Percentiles rank a stretch among this genome's conserved stretches.
Conservation (phyloP, 2,888 invertebrate genomes). For the Eupithecia exiguata region DNA sequence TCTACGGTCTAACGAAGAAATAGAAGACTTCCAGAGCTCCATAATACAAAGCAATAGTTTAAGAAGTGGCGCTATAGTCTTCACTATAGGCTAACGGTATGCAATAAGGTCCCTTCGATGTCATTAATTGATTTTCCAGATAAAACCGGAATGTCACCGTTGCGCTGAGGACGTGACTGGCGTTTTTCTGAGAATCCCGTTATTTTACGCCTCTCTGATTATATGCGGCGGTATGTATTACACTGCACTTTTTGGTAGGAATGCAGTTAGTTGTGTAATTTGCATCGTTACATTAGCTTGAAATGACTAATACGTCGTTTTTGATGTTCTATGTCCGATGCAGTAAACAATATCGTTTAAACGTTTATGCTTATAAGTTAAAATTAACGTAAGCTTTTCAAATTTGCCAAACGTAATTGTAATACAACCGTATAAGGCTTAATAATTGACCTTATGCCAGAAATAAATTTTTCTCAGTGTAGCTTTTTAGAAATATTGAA, state of each 20-base stretch:
- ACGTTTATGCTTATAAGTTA: too few relatives aligned
- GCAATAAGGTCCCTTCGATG: background rate
- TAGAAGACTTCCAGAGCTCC: background rate
- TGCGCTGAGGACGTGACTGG: slow-evolving; percentile 46
- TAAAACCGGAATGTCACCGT: slow-evolving; percentile 67
- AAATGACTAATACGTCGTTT: background rate
- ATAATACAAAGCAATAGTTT: background rate
- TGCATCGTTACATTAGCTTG: background rate
- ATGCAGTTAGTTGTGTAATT: slow-evolving; percentile 4
- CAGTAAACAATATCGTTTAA: too few relatives aligned
- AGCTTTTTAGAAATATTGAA: too few relatives aligned
- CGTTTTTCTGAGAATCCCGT: slow-evolving; percentile 47
- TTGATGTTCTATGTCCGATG: too few relatives aligned
- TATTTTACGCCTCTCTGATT: slow-evolving; percentile 49
- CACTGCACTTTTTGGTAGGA: slow-evolving; percentile 6
- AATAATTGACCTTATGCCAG: too few relatives aligned
- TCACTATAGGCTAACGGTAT: background rate
- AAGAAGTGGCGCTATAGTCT: background rate
- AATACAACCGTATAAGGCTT: too few relatives aligned
- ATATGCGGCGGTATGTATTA: slow-evolving; percentile 45
- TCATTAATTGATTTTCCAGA: slow-evolving; percentile 74
- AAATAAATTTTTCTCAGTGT: too few relatives aligned
- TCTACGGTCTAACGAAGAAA: background rate
- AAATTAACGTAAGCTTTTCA: too few relatives aligned
- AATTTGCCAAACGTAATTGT: too few relatives aligned